phyloP scores from a whole-genome alignment of 1,140 invertebrate species.

The Chelonus insularis region DNA sequence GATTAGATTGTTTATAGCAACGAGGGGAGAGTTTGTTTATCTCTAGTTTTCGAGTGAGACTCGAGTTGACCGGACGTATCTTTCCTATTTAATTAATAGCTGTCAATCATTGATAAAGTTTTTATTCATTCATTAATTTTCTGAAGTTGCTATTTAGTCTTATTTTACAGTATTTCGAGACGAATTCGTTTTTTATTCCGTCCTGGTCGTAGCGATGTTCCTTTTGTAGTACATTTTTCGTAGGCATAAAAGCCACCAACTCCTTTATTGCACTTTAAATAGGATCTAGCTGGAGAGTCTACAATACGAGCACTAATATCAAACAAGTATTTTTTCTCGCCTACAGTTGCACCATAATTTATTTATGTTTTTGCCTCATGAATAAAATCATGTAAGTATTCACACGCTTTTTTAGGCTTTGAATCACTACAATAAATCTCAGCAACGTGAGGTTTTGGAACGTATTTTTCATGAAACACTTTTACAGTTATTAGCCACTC shows the following conservation, averaged over 20 bases:
- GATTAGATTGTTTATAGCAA: no score
- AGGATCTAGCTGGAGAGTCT: slow-evolving; percentile 33
- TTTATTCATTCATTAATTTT: no score
- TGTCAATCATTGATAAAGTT: no score
- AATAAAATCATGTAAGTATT: slow-evolving; percentile 33
- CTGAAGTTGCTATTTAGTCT: no score
- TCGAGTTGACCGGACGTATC: no score
- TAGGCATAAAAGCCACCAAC: slow-evolving; percentile 34
- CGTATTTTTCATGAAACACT: slow-evolving; percentile 25
- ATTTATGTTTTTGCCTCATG: slow-evolving; percentile 28
- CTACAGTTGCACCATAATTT: slow-evolving; percentile 12
- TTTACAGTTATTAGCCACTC: slow-evolving; percentile 25
- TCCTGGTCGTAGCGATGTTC: slow-evolving; percentile 23
- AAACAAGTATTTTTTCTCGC: slow-evolving; percentile 22
- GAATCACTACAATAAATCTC: slow-evolving; percentile 29
- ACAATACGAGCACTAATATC: slow-evolving; percentile 19
- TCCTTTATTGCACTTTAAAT: slow-evolving; percentile 33
- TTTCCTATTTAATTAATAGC: no score
- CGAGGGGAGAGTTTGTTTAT: no score
- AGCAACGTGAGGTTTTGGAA: slow-evolving; percentile 25
- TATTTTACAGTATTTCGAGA: no score
- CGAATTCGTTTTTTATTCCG: slow-evolving; percentile 24
- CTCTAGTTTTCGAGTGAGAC: no score
- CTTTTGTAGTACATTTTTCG: slow-evolving; percentile 31
- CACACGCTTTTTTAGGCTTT: slow-evolving; percentile 15